These are phyloP conservation scores for Probaryconus sp. DNA, from an alignment of 1,140 invertebrate species.

Conservation along the genomic window DNA sequence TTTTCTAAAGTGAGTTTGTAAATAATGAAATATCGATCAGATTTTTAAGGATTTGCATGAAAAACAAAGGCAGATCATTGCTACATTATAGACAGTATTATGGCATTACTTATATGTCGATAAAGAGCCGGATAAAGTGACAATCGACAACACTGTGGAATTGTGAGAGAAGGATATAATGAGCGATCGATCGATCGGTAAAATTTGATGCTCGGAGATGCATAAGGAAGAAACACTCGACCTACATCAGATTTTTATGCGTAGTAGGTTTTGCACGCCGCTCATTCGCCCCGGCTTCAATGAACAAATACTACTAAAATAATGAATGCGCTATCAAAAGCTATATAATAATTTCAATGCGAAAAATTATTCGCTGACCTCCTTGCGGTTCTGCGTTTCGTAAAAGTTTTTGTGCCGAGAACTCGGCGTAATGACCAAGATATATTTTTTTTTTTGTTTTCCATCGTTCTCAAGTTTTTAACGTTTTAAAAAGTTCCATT, in stretches of 20 bases:
- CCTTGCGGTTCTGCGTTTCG: slow-evolving; percentile 18
- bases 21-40: too few species aligned
- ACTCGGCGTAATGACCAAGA: slow-evolving; percentile 17
- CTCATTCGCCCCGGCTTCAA: slow-evolving; percentile 4
- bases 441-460: slow-evolving; percentile 20
- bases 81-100: too few species aligned
- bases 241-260: slow-evolving; percentile 15
- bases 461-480: slow-evolving; percentile 50
- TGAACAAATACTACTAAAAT: slow-evolving; percentile 16
- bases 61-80: too few species aligned
- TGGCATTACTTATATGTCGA: too few species aligned
- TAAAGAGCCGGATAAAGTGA: slow-evolving; percentile 5
- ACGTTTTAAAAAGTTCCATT: slow-evolving; percentile 50
- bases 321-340: slow-evolving; percentile 23
- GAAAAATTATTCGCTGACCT: slow-evolving; percentile 39
- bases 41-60: too few species aligned
- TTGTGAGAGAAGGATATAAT: slow-evolving; percentile 6
- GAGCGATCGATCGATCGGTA: slow-evolving; percentile 20
- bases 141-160: neutral
- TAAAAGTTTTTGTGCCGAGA: slow-evolving; percentile 35
- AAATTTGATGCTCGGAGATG: slow-evolving; percentile 18
- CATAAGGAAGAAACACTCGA: slow-evolving; percentile 11
- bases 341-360: slow-evolving; percentile 35
- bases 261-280: neutral
- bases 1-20: too few species aligned